These are phyloP conservation scores for Anastrepha obliqua DNA, from an alignment of 1,140 invertebrate genomes.

Conservation along the genomic window DNA sequence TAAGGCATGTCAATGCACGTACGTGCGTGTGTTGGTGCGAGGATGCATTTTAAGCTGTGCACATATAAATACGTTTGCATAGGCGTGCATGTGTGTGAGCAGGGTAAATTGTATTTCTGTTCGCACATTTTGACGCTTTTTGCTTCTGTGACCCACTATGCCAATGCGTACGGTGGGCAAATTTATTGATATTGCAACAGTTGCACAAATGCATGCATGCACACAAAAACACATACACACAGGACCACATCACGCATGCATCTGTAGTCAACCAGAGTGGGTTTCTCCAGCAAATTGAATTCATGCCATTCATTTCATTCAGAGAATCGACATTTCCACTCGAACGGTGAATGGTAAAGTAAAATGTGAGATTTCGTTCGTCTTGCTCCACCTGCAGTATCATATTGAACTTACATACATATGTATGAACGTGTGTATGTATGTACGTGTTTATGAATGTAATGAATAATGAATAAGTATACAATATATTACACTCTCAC, in stretches of 20 bases:
- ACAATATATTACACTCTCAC: too few species aligned
- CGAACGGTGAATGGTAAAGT: constrained; percentile 22
- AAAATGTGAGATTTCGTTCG: constrained; percentile 3
- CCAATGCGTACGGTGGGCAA: constrained; percentile 28
- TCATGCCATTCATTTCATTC: neutral
- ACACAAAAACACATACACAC: neutral
- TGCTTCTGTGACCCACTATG: constrained; percentile 18
- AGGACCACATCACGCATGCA: neutral
- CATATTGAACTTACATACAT: neutral
- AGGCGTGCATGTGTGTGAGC: neutral
- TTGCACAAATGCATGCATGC: neutral
- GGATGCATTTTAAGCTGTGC: neutral
- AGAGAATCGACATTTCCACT: constrained; percentile 37
- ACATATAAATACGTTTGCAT: neutral
- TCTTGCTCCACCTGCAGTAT: neutral
- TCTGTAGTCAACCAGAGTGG: neutral
- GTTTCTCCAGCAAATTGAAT: constrained; percentile 32
- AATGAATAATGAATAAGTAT: neutral
- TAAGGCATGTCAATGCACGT: constrained; percentile 35
- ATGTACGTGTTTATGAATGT: neutral
- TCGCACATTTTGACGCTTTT: neutral
- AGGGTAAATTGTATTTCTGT: neutral
- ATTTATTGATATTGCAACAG: constrained; percentile 50
- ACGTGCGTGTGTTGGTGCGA: neutral
- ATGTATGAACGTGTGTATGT: neutral